phyloP scores from a whole-genome alignment of 1,140 invertebrate genomes.

The Stegodyphus dumicola region DNA sequence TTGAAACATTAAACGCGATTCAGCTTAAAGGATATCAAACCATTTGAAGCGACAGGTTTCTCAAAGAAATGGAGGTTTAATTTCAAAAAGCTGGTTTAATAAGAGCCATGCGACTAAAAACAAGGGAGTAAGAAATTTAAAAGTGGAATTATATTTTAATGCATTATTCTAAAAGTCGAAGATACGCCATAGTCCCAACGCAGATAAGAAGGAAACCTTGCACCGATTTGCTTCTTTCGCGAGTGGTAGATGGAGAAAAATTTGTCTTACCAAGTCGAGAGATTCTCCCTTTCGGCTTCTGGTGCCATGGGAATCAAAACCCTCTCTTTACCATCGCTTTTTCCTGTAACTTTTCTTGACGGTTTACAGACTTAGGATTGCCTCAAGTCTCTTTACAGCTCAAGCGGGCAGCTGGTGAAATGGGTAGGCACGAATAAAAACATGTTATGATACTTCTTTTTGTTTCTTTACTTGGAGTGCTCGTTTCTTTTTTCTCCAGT shows the following conservation, averaged over 20 bases:
- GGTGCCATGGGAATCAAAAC: slow-evolving; percentile 42
- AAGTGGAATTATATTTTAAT: slow-evolving; percentile 54
- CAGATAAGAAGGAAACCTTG: slow-evolving; percentile 52
- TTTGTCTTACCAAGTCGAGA: slow-evolving; percentile 13
- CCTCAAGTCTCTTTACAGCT: slow-evolving; percentile 58
- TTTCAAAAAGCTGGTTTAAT: background rate
- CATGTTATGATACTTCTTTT: slow-evolving; percentile 57
- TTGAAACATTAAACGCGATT: too few species aligned
- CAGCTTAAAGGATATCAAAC: too few species aligned
- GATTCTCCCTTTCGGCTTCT: slow-evolving; percentile 27
- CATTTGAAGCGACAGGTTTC: too few species aligned
- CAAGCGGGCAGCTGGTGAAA: slow-evolving; percentile 55
- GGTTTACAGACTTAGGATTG: slow-evolving; percentile 60
- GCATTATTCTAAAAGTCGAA: slow-evolving; percentile 40
- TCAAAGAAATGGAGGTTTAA: background rate
- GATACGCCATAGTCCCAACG: slow-evolving; percentile 19
- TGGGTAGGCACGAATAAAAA: slow-evolving; percentile 55
- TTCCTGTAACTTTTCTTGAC: slow-evolving; percentile 28
- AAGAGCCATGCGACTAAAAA: background rate
- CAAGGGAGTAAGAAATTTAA: background rate
- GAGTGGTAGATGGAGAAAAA: slow-evolving; percentile 14
- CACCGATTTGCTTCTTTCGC: slow-evolving; percentile 35
- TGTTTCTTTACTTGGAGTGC: background rate
- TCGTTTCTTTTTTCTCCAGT: background rate
- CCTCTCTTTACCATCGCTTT: slow-evolving; percentile 43